A percentile compares a stretch with the other conserved stretches of the same genome.
These are phyloP conservation scores for Nasonia giraulti DNA, from an alignment of 1,140 invertebrate genomes.

Conservation along the genomic window DNA sequence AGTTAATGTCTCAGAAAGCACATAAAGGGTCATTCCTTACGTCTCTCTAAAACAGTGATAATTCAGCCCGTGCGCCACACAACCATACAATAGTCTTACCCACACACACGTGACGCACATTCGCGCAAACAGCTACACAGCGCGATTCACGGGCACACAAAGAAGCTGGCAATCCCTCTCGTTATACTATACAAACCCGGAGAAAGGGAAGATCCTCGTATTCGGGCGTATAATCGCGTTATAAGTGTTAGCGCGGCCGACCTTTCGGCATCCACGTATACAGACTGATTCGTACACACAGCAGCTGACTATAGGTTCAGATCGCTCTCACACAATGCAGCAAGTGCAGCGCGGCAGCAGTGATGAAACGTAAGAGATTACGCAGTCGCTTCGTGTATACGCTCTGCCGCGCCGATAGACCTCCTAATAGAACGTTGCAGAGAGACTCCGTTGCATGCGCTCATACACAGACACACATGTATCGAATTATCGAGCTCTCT, in stretches of 20 bases:
- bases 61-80: no score
- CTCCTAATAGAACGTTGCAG: constrained; percentile 16
- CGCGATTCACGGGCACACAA: no score
- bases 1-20: background rate
- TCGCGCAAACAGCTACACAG: no score
- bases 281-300: background rate
- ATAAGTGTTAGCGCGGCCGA: constrained; percentile 52
- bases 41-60: no score
- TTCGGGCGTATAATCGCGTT: background rate
- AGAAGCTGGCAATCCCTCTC: background rate
- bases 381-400: constrained; percentile 52
- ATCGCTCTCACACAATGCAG: constrained; percentile 65
- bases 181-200: background rate
- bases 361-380: constrained; percentile 65
- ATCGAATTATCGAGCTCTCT: constrained; percentile 45
- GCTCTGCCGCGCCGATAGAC: background rate
- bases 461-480: background rate
- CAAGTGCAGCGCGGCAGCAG: constrained; percentile 20
- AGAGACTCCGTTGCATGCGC: constrained; percentile 28
- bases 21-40: background rate
- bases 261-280: constrained; percentile 63
- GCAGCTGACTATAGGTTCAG: constrained; percentile 57
- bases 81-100: no score
- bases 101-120: no score
- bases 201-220: background rate